Percentiles rank a stretch among this genome's conserved stretches.
phyloP scores from a whole-genome alignment of 1,140 invertebrate species.

The Ceratitis capitata region DNA sequence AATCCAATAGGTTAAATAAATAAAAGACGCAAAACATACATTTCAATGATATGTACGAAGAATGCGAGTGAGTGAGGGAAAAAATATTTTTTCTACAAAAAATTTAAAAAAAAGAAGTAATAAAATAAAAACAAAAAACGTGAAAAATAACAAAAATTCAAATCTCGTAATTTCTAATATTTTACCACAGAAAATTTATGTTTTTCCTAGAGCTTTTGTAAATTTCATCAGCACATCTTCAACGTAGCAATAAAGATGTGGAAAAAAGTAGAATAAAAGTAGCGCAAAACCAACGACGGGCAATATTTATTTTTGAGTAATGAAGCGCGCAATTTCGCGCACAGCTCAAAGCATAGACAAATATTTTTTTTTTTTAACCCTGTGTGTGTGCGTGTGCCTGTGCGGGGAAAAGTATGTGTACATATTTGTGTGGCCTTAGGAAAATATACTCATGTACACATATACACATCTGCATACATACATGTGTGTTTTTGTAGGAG shows the following conservation, averaged over 20 bases:
- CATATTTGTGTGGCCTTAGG: background rate
- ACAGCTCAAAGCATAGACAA: background rate
- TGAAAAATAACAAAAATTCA: background rate
- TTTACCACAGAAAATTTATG: conserved; percentile 8
- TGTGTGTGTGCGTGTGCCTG: too few species aligned
- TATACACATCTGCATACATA: too few species aligned
- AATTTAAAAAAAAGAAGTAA: too few species aligned
- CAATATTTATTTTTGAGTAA: conserved; percentile 36
- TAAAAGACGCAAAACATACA: background rate
- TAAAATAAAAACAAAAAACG: too few species aligned
- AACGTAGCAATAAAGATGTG: background rate
- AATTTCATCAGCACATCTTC: background rate
- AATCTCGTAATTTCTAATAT: background rate
- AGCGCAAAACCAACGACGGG: too few species aligned
- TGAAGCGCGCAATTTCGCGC: conserved; percentile 24
- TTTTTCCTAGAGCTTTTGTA: background rate
- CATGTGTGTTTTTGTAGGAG: background rate
- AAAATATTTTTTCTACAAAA: background rate
- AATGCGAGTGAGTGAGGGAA: too few species aligned
- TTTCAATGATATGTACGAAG: background rate
- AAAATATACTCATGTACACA: too few species aligned
- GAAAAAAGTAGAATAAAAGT: too few species aligned
- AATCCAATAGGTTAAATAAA: conserved; percentile 7
- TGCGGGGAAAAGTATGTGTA: too few species aligned
- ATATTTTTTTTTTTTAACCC: too few species aligned